Percentiles rank a stretch among this genome's conserved stretches.
Conservation (phyloP, 30 jellyfish, hydroid and myxozoan species). For the Chrysaora quinquecirrha region DNA sequence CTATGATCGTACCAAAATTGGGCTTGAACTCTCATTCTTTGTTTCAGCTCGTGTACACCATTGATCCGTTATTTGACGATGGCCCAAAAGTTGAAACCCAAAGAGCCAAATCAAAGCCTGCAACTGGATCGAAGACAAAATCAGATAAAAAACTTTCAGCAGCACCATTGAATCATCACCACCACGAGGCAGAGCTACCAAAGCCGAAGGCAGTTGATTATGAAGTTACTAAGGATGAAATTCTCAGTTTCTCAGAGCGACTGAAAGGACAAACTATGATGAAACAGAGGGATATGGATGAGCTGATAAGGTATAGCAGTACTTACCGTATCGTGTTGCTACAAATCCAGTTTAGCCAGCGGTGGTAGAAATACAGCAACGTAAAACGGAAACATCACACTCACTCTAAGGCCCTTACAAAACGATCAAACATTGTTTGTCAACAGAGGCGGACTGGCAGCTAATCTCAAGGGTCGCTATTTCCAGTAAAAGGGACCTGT, state of each 20-base stretch:
- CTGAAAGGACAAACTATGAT: slow-evolving; percentile 1
- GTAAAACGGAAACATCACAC: too few relatives aligned
- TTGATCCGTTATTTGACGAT: slow-evolving; percentile 52
- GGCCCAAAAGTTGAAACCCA: slow-evolving; percentile 64
- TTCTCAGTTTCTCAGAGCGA: background rate
- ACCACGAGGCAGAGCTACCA: slow-evolving; percentile 19
- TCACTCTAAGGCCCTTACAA: too few relatives aligned
- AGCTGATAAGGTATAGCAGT: slow-evolving; percentile 29
- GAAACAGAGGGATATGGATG: slow-evolving; percentile 48
- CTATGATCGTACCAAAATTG: too few relatives aligned
- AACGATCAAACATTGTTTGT: too few relatives aligned
- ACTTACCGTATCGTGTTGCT: too few relatives aligned
- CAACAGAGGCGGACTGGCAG: too few relatives aligned
- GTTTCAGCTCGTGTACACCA: background rate
- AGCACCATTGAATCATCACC: slow-evolving; percentile 10
- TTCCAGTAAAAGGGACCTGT: too few relatives aligned
- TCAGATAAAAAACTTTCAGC: slow-evolving; percentile 40
- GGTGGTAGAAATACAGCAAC: too few relatives aligned
- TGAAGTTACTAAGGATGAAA: slow-evolving; percentile 3
- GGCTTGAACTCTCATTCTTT: too few relatives aligned
- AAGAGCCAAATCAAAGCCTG: slow-evolving; percentile 50
- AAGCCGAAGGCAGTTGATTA: slow-evolving; percentile 29
- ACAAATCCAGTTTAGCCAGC: too few relatives aligned
- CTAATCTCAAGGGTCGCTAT: too few relatives aligned
- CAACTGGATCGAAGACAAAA: slow-evolving; percentile 62